phyloP scores from a whole-genome alignment of 2,113 vertebrate genomes.

The Emydura subglobosa region DNA sequence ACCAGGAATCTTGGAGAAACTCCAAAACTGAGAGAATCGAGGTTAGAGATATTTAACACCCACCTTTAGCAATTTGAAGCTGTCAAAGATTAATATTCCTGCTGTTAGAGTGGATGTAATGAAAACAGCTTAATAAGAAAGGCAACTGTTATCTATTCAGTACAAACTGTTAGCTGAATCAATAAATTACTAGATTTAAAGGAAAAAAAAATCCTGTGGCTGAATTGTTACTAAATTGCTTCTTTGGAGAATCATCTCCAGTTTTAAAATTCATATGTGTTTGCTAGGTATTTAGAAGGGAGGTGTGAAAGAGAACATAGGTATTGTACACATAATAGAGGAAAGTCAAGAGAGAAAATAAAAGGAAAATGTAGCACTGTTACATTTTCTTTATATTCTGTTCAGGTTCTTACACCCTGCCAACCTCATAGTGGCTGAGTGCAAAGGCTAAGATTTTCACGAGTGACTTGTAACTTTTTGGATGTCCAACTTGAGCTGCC shows the following conservation, averaged over 20 bases:
- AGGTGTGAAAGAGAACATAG: constrained; percentile 7
- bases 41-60: constrained; percentile 36
- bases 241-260: constrained; percentile 37
- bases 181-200: constrained; percentile 56
- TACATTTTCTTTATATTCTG: neutral
- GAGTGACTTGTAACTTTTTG: constrained; percentile 43
- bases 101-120: constrained; percentile 47
- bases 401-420: neutral
- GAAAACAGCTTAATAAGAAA: constrained; percentile 62
- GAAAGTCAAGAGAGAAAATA: constrained; percentile 24
- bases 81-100: constrained; percentile 56
- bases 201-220: constrained; percentile 14
- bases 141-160: constrained; percentile 62
- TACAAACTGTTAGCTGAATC: constrained; percentile 64
- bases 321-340: constrained; percentile 13
- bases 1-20: constrained; percentile 1
- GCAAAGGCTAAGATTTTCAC: neutral
- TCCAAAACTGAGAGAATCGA: constrained; percentile 36
- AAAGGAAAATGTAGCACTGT: neutral
- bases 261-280: constrained; percentile 57
- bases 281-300: constrained; percentile 39
- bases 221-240: constrained; percentile 62
- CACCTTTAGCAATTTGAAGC: constrained; percentile 37
- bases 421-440: neutral
- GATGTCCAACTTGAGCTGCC: constrained; percentile 3